A percentile compares a stretch with the other conserved stretches of the same genome.
Conservation (phyloP, 2,113 vertebrate species). For the Cinclus cinclus region DNA sequence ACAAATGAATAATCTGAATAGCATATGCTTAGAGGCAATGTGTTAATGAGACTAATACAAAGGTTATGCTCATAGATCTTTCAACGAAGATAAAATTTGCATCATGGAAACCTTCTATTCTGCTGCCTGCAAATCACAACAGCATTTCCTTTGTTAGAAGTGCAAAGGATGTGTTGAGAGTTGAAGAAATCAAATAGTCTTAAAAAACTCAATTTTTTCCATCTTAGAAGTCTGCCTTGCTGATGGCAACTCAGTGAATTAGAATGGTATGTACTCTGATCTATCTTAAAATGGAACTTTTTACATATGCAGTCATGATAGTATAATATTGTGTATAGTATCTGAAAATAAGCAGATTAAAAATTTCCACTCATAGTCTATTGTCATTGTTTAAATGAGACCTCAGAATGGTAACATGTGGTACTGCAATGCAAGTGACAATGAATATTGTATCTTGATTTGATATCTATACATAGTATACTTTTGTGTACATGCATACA, state of each 20-base stretch:
- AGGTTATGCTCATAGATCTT: neutral
- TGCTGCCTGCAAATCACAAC: neutral
- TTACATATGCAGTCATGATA: neutral
- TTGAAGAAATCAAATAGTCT: neutral
- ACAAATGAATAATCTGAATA: neutral
- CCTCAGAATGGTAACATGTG: neutral
- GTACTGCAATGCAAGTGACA: neutral
- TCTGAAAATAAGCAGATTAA: neutral
- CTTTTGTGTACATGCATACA: neutral
- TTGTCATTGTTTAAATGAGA: neutral
- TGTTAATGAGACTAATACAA: neutral
- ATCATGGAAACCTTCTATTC: neutral
- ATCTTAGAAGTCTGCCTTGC: neutral
- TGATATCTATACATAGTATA: neutral
- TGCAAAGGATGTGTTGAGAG: neutral
- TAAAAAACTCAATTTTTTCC: neutral
- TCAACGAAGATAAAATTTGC: neutral
- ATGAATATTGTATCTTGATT: neutral
- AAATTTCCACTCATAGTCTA: neutral
- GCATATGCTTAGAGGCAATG: neutral
- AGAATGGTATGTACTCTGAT: neutral
- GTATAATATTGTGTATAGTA: neutral
- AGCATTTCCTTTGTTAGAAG: neutral
- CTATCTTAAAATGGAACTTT: neutral
- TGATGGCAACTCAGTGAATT: neutral